Evolutionary conservation across 1,140 invertebrate species (phyloP), one percentile per base, ranked within the genome.

Genomic region (Megathymus violae): DNA sequence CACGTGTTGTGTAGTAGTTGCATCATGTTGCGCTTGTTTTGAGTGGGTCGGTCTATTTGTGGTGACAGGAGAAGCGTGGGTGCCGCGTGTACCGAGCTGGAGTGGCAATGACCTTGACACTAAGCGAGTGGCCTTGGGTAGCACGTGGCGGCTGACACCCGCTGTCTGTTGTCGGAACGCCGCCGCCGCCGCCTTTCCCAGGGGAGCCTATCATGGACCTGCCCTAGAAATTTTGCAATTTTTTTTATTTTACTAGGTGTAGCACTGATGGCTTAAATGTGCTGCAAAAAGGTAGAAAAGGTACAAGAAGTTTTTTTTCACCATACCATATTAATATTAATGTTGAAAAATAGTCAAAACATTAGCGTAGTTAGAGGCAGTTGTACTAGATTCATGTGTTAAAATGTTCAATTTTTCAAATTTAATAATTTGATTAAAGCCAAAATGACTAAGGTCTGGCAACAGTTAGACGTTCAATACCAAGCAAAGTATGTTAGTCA

Each of bases 91-190:
- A 80, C 83, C 63, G 78, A 82, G 84, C 82, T 88, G 85, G 85
- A 86, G 86, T 90, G 88, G 86, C 88, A 89, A 88, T 90, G 88
- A 89, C 88, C 88, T 91, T 91, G 88, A 89, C 88, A 91, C 86
- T 91, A 88, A 89, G 85, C 88, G 88, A 91, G 82, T 89, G 88
- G 86, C 88, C 88, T 90, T 89, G 88, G 88, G 85, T 89, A 90
- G 88, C 88, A 90, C 88, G 88, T 91, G 88, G 87, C 87, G 85
- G 88, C 88, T 89, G 88, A 91, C 88, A 89, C 86, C 86, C 88
- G 88, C 86, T 89, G 88, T 89, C 88, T 91, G 88, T 88, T 89
- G 86, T 88, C 86, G 86, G 88, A 89, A 85, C n/a, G n/a, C n/a
- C 86, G 86, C 87, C 84, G 86, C 85, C 86, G 82, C 86, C 86